Base-by-base conservation (phyloP, 2,888 invertebrate genomes). In the Watsonalla cultraria region DNA sequence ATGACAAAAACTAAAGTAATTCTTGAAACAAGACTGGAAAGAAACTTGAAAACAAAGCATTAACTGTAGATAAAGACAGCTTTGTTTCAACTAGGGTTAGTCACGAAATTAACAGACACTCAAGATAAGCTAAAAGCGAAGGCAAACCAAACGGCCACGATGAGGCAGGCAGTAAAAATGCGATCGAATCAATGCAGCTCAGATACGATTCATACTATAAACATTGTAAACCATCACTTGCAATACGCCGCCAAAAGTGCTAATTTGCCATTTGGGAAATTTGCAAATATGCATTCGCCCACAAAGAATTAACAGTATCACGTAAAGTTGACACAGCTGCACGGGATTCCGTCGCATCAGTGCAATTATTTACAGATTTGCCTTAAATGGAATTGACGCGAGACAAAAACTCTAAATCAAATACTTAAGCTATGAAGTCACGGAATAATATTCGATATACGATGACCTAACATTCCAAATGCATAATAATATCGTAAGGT, bases 271-370 rank as follows among this genome's bases (percentile, higher is more conserved):
- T 74, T 70, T 70, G 65, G 64, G 50, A 71, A 72, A 70, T 65
- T 76, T 80, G 80, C 78, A 83, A 83, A 86, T 79, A 83, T 87
- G 86, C 88, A 86, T 57, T 78, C 77, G 77, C 80, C 84, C 75
- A 84, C 82, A 74, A 73, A 70, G 67, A 62, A 59, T 67, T 72
- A 70, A 68, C 70, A 61, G 68, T 63, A 65, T 60, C 62, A 61
- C 60, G 71, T 66, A 72, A 79, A 78, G 72, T 87, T 86, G 80
- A 73, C 64, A 79, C 86, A 87, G 82, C 79, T 86, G 87, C 85
- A 84, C 64, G 73, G 61, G 65, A 69, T 62, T 59, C 63, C 63
- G 66, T 60, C 57, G 57, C 58, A 68, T 42, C 66, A 74, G 71
- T 83, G 84, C 83, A 84, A 83, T 74, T 80, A 75, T 85, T 84